These are phyloP conservation scores for Porites rus DNA, from an alignment of 92 coral and sea anemone genomes.

Conservation along the genomic window DNA sequence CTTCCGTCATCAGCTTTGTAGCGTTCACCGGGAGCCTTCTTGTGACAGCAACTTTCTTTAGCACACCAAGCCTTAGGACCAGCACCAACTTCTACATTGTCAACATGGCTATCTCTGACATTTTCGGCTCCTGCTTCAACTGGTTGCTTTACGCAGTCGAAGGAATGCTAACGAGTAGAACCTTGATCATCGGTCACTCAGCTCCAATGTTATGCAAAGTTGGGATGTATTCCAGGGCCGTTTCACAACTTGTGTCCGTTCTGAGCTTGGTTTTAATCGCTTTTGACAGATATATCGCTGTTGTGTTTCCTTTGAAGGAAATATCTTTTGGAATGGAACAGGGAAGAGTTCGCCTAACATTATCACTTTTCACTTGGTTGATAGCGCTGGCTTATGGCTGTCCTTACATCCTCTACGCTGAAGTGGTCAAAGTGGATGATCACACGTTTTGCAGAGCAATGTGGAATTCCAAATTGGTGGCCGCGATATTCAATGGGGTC, in stretches of 20 bases:
- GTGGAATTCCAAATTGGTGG: not conserved
- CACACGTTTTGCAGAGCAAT: not conserved
- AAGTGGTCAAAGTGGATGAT: not conserved
- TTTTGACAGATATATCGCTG: not conserved
- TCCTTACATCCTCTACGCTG: not conserved
- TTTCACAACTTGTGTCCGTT: not conserved
- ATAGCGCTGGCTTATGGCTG: not conserved
- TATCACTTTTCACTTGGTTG: not conserved
- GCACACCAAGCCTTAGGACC: not conserved
- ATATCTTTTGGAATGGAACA: not conserved
- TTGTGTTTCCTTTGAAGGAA: not conserved
- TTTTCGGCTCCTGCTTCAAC: not conserved
- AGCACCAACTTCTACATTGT: conserved; percentile 6
- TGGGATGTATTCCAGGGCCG: not conserved
- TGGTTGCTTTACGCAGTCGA: not conserved
- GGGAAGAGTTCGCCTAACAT: not conserved
- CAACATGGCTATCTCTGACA: conserved; percentile 8
- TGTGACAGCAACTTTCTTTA: not conserved
- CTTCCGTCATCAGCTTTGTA: not conserved
- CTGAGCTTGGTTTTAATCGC: not conserved
- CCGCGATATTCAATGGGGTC: not conserved
- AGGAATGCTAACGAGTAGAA: not conserved
- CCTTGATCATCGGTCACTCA: not conserved
- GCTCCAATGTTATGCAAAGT: not conserved
- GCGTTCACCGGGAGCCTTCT: not conserved